Evolutionary conservation across 2,888 invertebrate species (phyloP).

Genomic region (Halictus quadricinctus): DNA sequence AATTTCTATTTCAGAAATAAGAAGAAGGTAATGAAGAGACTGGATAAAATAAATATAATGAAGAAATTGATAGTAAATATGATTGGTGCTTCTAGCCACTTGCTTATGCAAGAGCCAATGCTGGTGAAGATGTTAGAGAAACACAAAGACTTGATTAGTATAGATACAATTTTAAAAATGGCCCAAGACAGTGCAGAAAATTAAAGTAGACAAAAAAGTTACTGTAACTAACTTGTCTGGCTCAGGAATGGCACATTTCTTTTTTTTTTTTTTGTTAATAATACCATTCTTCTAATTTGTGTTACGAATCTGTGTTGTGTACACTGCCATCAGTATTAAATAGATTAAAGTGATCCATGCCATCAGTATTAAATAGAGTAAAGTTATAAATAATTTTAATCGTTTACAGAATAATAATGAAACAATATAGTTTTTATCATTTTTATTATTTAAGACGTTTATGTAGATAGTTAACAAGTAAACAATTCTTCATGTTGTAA

Average conservation of each 20-base stretch:
- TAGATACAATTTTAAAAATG: conserved; percentile 66
- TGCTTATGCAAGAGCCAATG: conserved; percentile 46
- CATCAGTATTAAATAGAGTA: not conserved
- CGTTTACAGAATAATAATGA: not conserved
- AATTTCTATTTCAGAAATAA: conserved; percentile 61
- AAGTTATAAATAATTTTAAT: not conserved
- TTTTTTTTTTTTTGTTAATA: no score
- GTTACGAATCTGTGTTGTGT: not conserved
- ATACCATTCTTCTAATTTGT: not conserved
- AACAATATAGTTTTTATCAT: not conserved
- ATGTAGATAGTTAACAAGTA: not conserved
- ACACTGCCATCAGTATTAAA: not conserved
- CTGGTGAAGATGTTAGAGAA: conserved; percentile 64
- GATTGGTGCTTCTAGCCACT: conserved; percentile 54
- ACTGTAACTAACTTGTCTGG: not conserved
- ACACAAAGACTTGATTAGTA: conserved; percentile 66
- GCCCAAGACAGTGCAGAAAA: conserved; percentile 22
- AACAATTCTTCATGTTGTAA: not conserved
- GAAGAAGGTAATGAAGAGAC: conserved; percentile 43
- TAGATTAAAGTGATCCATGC: not conserved
- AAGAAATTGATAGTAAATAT: conserved; percentile 71
- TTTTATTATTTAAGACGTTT: not conserved
- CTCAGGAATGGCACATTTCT: not conserved
- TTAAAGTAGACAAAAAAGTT: not conserved
- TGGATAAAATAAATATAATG: conserved; percentile 68